Evolutionary conservation across 2,113 vertebrate genomes (phyloP).

Genomic region (Anoplopoma fimbria): DNA sequence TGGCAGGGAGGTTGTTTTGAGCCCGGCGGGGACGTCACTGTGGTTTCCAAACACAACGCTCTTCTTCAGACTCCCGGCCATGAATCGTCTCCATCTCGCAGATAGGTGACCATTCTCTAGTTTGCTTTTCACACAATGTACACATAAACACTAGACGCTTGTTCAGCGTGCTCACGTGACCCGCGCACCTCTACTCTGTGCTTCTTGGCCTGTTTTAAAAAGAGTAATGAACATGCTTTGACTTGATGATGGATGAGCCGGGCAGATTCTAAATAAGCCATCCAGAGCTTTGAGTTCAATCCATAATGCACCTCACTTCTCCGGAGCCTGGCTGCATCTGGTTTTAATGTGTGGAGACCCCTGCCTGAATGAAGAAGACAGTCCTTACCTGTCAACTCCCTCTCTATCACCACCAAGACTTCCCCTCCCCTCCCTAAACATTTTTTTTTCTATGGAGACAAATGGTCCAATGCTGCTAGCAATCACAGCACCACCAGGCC

Average conservation of each 20-base stretch:
- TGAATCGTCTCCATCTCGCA: slow-evolving; percentile 54
- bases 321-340: slow-evolving; percentile 72
- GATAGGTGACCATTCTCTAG: slow-evolving; percentile 71
- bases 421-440: slow-evolving; percentile 5
- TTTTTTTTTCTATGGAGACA: slow-evolving; percentile 12
- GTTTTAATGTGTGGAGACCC: slow-evolving; percentile 76
- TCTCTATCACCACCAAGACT: slow-evolving; percentile 5
- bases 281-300: slow-evolving; percentile 54
- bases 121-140: slow-evolving; percentile 74
- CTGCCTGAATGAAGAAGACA: slow-evolving; percentile 8
- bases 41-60: slow-evolving; percentile 68
- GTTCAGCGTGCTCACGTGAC: slow-evolving; percentile 41
- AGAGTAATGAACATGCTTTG: slow-evolving; percentile 33
- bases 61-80: slow-evolving; percentile 41
- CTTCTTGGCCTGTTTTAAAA: slow-evolving; percentile 16
- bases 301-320: slow-evolving; percentile 57
- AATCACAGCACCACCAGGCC: slow-evolving; percentile 20
- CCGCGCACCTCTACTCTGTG: slow-evolving; percentile 23
- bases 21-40: slow-evolving; percentile 58
- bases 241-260: slow-evolving; percentile 70
- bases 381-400: background rate
- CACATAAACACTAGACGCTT: slow-evolving; percentile 54
- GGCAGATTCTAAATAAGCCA: slow-evolving; percentile 72
- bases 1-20: slow-evolving; percentile 69
- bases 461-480: background rate